A percentile compares a stretch with the other conserved stretches of the same genome.
These are phyloP conservation scores for Aythya fuligula DNA, from an alignment of 2,797 vertebrate species.

Conservation along the genomic window DNA sequence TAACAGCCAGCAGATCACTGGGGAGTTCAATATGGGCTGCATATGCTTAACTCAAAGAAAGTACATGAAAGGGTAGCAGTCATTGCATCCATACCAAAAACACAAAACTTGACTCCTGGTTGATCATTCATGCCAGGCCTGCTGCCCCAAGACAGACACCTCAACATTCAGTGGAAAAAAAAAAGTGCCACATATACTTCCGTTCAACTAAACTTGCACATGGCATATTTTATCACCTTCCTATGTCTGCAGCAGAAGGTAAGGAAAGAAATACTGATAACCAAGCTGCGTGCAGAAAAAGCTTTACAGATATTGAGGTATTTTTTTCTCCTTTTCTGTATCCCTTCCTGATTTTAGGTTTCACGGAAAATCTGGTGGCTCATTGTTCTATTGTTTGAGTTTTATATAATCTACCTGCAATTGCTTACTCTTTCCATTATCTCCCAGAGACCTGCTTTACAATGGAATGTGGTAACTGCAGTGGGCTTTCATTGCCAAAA, in stretches of 20 bases:
- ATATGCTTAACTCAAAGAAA: neutral
- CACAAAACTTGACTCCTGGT: neutral
- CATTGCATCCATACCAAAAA: neutral
- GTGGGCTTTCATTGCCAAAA: neutral
- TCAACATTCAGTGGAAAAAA: neutral
- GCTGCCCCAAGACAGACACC: neutral
- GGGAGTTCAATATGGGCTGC: neutral
- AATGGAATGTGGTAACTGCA: neutral
- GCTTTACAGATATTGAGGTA: neutral
- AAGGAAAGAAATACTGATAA: neutral
- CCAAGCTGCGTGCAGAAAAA: neutral
- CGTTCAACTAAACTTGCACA: neutral
- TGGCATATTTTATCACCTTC: neutral
- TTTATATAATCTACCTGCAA: neutral
- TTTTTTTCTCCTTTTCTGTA: neutral
- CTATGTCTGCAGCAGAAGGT: neutral
- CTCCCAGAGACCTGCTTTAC: neutral
- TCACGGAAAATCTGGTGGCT: neutral
- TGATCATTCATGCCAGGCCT: neutral
- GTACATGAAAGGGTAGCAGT: neutral
- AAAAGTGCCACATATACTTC: neutral
- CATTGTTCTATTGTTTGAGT: neutral
- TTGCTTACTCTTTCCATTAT: neutral
- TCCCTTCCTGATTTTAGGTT: neutral
- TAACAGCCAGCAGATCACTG: neutral